Conservation (phyloP, 2,113 vertebrate species). For the Calyptommatus sinebrachiatus region DNA sequence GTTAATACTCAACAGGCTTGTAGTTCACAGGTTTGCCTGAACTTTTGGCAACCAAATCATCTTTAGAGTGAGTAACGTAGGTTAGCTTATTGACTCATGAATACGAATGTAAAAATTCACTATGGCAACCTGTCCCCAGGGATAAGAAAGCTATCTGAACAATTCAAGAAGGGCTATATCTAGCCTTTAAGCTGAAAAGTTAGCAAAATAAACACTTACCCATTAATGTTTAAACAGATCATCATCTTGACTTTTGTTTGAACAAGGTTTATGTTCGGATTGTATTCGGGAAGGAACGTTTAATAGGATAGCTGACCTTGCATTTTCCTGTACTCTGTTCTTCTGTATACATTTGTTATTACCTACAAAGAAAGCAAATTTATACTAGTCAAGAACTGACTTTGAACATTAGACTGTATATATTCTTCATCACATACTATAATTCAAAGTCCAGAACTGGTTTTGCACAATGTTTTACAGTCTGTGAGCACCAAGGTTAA, state of each 20-base stretch:
- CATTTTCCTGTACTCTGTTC: background rate
- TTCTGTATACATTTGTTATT: background rate
- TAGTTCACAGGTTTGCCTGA: background rate
- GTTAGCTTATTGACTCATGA: constrained; percentile 39
- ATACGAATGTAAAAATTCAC: constrained; percentile 27
- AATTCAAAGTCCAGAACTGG: background rate
- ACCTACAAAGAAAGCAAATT: background rate
- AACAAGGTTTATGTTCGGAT: constrained; percentile 24
- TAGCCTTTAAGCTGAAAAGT: constrained; percentile 29
- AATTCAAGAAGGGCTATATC: constrained; percentile 21
- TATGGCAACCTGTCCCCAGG: constrained; percentile 1
- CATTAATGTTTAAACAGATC: constrained; percentile 24
- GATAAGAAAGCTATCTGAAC: constrained; percentile 47
- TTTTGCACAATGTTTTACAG: background rate
- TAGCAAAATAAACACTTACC: constrained; percentile 14
- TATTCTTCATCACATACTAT: background rate
- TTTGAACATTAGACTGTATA: background rate
- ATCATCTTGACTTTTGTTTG: constrained; percentile 44
- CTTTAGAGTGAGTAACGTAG: constrained; percentile 36
- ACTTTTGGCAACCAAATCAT: constrained; percentile 33
- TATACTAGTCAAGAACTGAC: background rate
- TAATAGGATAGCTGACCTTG: constrained; percentile 8
- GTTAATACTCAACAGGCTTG: background rate
- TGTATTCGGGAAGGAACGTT: background rate
- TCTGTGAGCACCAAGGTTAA: background rate